These are phyloP conservation scores for Sturnira hondurensis DNA, from an alignment of 2,113 vertebrate species.

Conservation along the genomic window DNA sequence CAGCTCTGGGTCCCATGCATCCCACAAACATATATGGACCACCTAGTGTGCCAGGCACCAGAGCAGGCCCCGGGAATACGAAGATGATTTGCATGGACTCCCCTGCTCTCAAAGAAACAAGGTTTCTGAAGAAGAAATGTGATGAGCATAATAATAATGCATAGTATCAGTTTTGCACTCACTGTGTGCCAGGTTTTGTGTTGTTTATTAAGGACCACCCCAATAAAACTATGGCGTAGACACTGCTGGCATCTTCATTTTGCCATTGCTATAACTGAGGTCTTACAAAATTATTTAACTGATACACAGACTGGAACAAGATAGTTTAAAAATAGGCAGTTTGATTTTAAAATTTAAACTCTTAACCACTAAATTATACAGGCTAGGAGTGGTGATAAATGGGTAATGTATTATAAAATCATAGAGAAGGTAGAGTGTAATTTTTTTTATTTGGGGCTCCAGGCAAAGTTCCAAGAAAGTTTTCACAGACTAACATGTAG, in stretches of 20 bases:
- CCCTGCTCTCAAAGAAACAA: neutral
- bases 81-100: too few species aligned
- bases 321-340: neutral
- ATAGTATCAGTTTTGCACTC: neutral
- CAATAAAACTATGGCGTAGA: neutral
- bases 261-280: neutral
- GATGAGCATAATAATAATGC: neutral
- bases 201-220: neutral
- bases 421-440: neutral
- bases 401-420: neutral
- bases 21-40: neutral
- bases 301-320: neutral
- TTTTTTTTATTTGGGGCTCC: neutral
- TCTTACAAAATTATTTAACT: neutral
- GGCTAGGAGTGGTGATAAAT: neutral
- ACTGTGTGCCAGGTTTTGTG: neutral
- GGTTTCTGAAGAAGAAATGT: neutral
- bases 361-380: neutral
- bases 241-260: neutral
- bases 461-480: neutral
- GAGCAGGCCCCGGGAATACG: neutral
- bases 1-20: neutral
- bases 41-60: neutral
- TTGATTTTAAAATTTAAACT: neutral
- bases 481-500: neutral